Base-by-base conservation (phyloP, 2,888 invertebrate species). In the Lasioglossum oenotherae region DNA sequence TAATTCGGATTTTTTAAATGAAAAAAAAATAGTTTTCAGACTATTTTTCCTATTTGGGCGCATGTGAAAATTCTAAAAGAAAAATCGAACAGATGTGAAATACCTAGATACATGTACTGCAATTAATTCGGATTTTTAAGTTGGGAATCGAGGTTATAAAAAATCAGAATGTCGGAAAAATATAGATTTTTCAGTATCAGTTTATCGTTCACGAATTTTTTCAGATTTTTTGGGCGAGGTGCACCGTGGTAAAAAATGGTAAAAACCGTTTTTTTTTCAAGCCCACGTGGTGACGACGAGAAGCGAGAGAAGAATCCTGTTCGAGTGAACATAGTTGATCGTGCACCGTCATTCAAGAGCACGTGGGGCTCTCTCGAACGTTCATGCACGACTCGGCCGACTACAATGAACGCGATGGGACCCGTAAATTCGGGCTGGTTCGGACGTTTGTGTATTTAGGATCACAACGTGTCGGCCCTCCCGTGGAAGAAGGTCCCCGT, bases 381-480 rank as follows among this genome's bases (percentile, higher is more conserved):
- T 71, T 80, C 71, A 78, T 83, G 78, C 80, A 75, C 57, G 74
- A 67, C 81, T 76, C 53, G 67, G 35, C 57, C 49, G 31, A 49
- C 64, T 71, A 78, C 69, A 81, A 76, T 76, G 10, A 76, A 73
- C 69, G 2, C 31, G 46, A 10, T 44, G 53, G 38, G 71, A 46
- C 46, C n/a, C 38, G 67, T 53, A 53, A 78, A 86, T 60, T 84
- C 41, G 41, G 81, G 67, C 27, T 31, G 73, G 79, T 44, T 60
- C 53, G 49, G 60, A 3, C 12, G 81, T 75, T 80, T 84, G 86
- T 86, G 84, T 76, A 53, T 57, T 86, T 84, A 86, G 78, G 86
- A 84, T 67, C 31, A n/a, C 73, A 44, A 74, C 80, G 57, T 67
- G 74, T 41, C 73, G 53, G 71, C 80, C 67, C 80, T 78, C 14